Percentiles rank a stretch among this genome's conserved stretches.
Conservation (phyloP, 2,797 vertebrate species). For the Taenioides sp. region DNA sequence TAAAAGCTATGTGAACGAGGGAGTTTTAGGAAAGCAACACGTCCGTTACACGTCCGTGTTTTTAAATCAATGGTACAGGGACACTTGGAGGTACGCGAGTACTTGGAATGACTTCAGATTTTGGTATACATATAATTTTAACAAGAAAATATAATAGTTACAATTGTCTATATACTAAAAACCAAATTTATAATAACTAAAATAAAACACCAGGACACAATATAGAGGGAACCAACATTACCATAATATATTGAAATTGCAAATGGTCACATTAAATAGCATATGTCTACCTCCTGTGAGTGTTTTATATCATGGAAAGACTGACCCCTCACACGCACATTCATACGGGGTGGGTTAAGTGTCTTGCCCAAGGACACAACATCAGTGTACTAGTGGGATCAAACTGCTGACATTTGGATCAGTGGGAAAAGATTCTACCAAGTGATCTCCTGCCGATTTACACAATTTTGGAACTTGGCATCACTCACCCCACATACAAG, state of each 20-base stretch:
- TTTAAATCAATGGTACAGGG: too few species aligned
- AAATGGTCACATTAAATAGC: not conserved
- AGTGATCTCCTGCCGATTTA: not conserved
- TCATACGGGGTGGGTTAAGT: not conserved
- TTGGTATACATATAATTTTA: too few species aligned
- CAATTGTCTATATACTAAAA: too few species aligned
- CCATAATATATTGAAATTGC: not conserved
- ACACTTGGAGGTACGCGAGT: too few species aligned
- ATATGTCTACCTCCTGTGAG: not conserved
- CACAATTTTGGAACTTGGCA: not conserved
- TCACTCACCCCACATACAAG: constrained; percentile 38
- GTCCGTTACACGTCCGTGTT: not conserved
- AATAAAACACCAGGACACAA: too few species aligned
- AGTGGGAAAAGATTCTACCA: not conserved
- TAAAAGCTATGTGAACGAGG: not conserved
- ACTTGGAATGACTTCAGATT: too few species aligned
- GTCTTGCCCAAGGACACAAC: not conserved
- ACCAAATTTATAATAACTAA: too few species aligned
- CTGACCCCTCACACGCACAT: not conserved
- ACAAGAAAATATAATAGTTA: too few species aligned
- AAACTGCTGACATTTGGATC: not conserved
- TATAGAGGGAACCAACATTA: too few species aligned
- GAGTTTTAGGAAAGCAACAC: not conserved
- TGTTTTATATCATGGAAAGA: not conserved
- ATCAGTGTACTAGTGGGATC: not conserved